phyloP scores from a whole-genome alignment of 1,140 invertebrate species.

The Psilanteris sp. region DNA sequence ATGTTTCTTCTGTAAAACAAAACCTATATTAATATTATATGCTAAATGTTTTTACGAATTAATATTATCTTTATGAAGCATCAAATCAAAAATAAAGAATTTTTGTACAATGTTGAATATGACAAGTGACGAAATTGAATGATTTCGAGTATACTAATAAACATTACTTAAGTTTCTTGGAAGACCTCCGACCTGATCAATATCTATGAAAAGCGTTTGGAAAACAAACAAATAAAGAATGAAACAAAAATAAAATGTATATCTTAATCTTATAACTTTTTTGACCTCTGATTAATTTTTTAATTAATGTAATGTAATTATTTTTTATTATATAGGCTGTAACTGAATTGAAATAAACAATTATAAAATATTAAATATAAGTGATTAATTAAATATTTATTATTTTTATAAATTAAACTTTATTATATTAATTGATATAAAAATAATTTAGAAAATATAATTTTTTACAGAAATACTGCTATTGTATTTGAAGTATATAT shows the following conservation, averaged over 20 bases:
- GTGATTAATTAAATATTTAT: too few relatives aligned
- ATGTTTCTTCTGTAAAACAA: slow-evolving; percentile 37
- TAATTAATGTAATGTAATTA: slow-evolving; percentile 50
- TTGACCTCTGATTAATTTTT: slow-evolving; percentile 54
- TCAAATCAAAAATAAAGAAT: slow-evolving; percentile 28
- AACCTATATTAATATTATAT: neutral
- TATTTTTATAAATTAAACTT: too few relatives aligned
- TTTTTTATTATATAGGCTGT: slow-evolving; percentile 36
- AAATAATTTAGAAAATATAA: too few relatives aligned
- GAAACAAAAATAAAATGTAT: too few relatives aligned
- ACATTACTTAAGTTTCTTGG: slow-evolving; percentile 37
- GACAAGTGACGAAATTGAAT: slow-evolving; percentile 26
- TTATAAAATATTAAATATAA: too few relatives aligned
- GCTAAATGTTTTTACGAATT: too few relatives aligned
- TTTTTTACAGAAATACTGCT: too few relatives aligned
- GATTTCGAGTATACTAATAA: slow-evolving; percentile 23
- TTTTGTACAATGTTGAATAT: slow-evolving; percentile 45
- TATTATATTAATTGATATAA: too few relatives aligned
- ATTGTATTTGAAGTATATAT: too few relatives aligned
- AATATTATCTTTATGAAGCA: slow-evolving; percentile 21
- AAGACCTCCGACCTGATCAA: slow-evolving; percentile 62
- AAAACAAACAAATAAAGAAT: slow-evolving; percentile 54
- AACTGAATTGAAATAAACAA: too few relatives aligned
- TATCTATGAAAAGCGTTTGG: slow-evolving; percentile 56
- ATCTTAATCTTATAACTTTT: slow-evolving; percentile 56